Percentiles rank a stretch among this genome's conserved stretches.
Evolutionary conservation across 1,140 invertebrate genomes (phyloP).

Genomic region (Frieseomelitta varia): DNA sequence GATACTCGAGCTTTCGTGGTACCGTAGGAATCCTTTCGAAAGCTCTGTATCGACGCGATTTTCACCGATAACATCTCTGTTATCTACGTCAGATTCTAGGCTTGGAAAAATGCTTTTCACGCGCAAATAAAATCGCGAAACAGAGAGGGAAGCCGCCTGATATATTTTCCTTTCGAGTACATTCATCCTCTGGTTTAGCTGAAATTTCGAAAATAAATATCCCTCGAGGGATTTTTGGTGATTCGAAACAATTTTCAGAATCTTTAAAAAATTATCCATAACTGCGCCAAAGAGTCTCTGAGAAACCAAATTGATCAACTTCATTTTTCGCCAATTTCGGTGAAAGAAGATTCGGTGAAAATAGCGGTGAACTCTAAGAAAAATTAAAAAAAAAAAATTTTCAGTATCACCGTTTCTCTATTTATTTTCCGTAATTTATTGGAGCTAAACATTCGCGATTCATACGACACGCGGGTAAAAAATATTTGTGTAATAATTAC

Average conservation of each 20-base stretch:
- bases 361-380: neutral
- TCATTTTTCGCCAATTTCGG: too few relatives aligned
- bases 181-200: too few relatives aligned
- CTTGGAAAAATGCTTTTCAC: neutral
- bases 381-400: neutral
- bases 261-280: too few relatives aligned
- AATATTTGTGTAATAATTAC: neutral
- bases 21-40: neutral
- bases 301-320: too few relatives aligned
- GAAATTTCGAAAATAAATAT: too few relatives aligned
- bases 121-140: neutral
- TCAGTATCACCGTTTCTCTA: neutral
- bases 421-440: neutral
- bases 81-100: neutral
- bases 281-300: too few relatives aligned
- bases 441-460: neutral
- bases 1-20: conserved; percentile 25
- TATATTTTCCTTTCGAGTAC: too few relatives aligned
- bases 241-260: too few relatives aligned
- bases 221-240: too few relatives aligned
- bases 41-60: conserved; percentile 24
- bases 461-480: neutral
- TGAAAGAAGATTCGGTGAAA: too few relatives aligned
- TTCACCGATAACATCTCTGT: neutral
- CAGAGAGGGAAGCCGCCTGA: neutral